These are phyloP conservation scores for Vidua chalybeata DNA, from an alignment of 2,113 vertebrate genomes.

Conservation along the genomic window DNA sequence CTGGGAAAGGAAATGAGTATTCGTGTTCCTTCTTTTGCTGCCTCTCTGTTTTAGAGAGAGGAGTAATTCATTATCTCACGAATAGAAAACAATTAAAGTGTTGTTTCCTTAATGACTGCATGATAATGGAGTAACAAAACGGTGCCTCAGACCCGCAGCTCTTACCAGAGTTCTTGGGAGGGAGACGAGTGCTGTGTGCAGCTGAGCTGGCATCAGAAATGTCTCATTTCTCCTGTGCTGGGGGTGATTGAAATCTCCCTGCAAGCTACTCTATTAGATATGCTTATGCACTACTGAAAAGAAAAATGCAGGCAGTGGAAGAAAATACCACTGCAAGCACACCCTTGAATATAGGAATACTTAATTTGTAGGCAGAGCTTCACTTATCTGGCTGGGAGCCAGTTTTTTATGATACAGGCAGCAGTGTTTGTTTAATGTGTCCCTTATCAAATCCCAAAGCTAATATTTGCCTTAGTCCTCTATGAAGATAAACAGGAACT, in stretches of 20 bases:
- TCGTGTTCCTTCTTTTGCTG: neutral
- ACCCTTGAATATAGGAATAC: neutral
- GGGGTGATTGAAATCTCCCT: neutral
- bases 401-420: neutral
- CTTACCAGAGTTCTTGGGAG: neutral
- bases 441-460: slow-evolving; percentile 41
- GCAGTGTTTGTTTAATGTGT: slow-evolving; percentile 16
- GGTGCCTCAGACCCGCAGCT: neutral
- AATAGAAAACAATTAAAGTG: slow-evolving; percentile 19
- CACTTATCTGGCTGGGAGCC: neutral
- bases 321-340: slow-evolving; percentile 5
- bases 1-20: slow-evolving; percentile 20
- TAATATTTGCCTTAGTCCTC: slow-evolving; percentile 40
- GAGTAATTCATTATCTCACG: neutral
- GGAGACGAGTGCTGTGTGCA: neutral
- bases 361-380: neutral
- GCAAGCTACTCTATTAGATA: slow-evolving; percentile 5
- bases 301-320: neutral
- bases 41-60: neutral
- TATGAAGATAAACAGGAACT: slow-evolving; percentile 21
- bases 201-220: neutral
- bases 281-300: neutral
- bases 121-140: neutral
- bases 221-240: neutral
- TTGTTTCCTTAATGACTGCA: neutral